Base-by-base conservation (phyloP, 2,797 vertebrate genomes). In the Neoniphon sammara region DNA sequence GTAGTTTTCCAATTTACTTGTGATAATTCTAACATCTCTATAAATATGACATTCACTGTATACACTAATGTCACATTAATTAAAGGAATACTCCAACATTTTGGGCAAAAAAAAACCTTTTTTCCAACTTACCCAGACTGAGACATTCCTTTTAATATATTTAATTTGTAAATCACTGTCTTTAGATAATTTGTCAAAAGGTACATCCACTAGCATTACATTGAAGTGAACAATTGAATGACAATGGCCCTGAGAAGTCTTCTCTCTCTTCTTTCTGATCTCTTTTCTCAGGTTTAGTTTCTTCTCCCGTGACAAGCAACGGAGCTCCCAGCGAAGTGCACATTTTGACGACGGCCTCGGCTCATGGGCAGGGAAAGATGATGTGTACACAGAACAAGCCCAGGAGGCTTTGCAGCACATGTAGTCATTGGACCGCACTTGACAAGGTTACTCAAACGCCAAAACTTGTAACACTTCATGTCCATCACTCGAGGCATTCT, bases 321-420 rank as follows among this genome's bases (percentile, higher is more conserved):
- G 95, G 11, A 87, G 92, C 90, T 91, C 91, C 47, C 96, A 95
- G 93, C 94, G 89, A 66, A 82, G 76, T 0, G 55, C 70, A 0
- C 91, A 92, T 70, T 87, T 95, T 36, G 96, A 94, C 15, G 93
- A 88, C 50, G 87, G 93, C 69, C 93, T 95, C 2, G 92, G 95
- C 83, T 89, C 94, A 46, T 98, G 97, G 97, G 89, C 93, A 3
- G 88, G 92, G 66, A 95, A 93, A 34, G 95, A 96, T 9, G 95
- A 95, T 2, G 91, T 93, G 46, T 96, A 96, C 93, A 98, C 96
- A 0, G 98, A 99, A 76, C 95, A 99, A 86, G 97, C 96, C 66
- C 96, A 97, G 89, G 97, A 99, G 89, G 98, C 97, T 21, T 75
- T 99, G 68, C 97, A 98, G 90, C 96, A 98, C 87, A 93, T 98